phyloP scores from a whole-genome alignment of 2,888 invertebrate genomes.

The Orthosia incerta region DNA sequence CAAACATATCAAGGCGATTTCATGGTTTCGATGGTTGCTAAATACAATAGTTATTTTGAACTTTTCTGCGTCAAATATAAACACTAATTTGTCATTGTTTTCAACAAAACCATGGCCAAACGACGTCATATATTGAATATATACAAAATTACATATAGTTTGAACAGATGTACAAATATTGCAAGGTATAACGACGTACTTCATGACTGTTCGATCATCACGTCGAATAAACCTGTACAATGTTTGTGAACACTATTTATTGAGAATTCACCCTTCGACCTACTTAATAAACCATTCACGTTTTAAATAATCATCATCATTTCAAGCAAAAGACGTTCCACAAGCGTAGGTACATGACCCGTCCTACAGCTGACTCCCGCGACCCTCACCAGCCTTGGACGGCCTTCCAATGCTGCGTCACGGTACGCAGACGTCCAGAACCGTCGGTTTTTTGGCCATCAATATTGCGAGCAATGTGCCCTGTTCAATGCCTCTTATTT shows the following conservation, averaged over 20 bases:
- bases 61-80: slow-evolving; percentile 14
- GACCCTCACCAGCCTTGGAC: no score
- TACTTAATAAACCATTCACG: background rate
- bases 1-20: slow-evolving; percentile 5
- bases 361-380: no score
- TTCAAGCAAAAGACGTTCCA: no score
- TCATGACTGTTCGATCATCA: slow-evolving; percentile 11
- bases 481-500: no score
- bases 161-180: slow-evolving; percentile 60
- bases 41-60: slow-evolving; percentile 14
- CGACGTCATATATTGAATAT: slow-evolving; percentile 45
- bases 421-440: no score
- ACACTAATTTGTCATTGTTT: slow-evolving; percentile 40
- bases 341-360: no score
- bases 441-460: no score
- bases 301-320: no score
- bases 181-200: slow-evolving; percentile 21
- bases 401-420: no score
- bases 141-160: slow-evolving; percentile 35
- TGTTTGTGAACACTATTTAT: slow-evolving; percentile 27
- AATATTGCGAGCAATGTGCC: no score
- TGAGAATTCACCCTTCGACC: slow-evolving; percentile 26
- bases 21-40: background rate
- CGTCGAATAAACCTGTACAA: slow-evolving; percentile 32
- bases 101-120: slow-evolving; percentile 19